These are phyloP conservation scores for Perodicticus potto DNA, from an alignment of 2,797 vertebrate species.

Conservation along the genomic window DNA sequence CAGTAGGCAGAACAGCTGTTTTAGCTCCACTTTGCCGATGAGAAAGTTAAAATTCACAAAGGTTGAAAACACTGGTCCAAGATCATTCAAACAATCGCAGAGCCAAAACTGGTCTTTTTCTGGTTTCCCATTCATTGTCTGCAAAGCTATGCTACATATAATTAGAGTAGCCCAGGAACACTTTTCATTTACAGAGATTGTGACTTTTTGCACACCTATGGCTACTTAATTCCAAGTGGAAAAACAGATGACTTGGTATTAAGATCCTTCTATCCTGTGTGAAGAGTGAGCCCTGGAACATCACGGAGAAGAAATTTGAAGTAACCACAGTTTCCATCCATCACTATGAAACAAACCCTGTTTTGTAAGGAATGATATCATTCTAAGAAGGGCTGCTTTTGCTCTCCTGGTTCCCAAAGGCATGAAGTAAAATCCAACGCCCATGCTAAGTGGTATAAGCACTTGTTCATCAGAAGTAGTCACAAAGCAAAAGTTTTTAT, in stretches of 20 bases:
- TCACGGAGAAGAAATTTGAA: neutral
- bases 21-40: neutral
- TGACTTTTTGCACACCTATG: neutral
- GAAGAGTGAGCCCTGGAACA: neutral
- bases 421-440: neutral
- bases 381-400: neutral
- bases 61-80: neutral
- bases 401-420: neutral
- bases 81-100: neutral
- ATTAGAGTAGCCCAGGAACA: rapidly evolving
- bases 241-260: neutral
- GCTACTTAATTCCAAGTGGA: conserved; percentile 5
- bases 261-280: neutral
- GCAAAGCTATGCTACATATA: neutral
- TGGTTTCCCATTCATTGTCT: neutral
- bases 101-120: neutral
- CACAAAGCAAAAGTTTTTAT: conserved; percentile 38
- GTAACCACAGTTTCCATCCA: neutral
- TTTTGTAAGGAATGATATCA: neutral
- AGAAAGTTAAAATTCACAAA: conserved; percentile 28
- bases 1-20: neutral
- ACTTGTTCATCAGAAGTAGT: conserved; percentile 39
- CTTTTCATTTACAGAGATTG: neutral
- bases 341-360: neutral
- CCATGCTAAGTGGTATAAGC: neutral